A percentile compares a stretch with the other conserved stretches of the same genome.
Conservation (phyloP, 2,888 invertebrate species). For the Leptarthrus brevirostris region DNA sequence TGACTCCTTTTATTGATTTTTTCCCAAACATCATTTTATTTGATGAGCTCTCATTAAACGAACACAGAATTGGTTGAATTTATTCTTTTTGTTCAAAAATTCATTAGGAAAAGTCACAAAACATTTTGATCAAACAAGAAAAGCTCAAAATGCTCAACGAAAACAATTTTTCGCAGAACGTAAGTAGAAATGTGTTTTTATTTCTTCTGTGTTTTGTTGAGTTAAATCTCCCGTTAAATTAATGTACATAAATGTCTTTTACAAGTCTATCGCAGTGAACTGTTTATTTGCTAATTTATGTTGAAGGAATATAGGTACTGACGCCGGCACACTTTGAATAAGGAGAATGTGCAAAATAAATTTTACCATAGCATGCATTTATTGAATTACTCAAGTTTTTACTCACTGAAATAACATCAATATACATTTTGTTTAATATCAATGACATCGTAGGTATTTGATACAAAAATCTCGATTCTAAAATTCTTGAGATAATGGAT, state of each 20-base stretch:
- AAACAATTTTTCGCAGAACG: conserved; percentile 54
- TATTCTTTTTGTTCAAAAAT: conserved; percentile 23
- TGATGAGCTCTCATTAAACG: conserved; percentile 24
- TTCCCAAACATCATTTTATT: conserved; percentile 31
- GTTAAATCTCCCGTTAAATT: neutral
- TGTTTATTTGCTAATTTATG: no score
- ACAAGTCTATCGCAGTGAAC: neutral
- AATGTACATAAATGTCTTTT: neutral
- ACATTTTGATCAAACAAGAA: conserved; percentile 14
- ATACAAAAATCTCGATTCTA: no score
- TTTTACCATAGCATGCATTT: no score
- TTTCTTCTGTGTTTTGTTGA: conserved; percentile 12
- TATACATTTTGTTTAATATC: no score
- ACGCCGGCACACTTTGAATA: no score
- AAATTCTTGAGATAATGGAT: no score
- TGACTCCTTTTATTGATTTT: conserved; percentile 47
- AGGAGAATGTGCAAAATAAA: no score
- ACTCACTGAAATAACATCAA: no score
- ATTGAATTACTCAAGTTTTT: no score
- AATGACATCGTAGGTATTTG: no score
- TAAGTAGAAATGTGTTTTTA: conserved; percentile 51
- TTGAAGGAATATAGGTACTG: no score
- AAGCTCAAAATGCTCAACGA: conserved; percentile 53
- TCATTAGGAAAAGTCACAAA: conserved; percentile 43
- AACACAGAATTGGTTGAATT: conserved; percentile 26